Percentiles rank a stretch among this genome's conserved stretches.
These are phyloP conservation scores for Parotia lawesii DNA, from an alignment of 2,113 vertebrate species.

Conservation along the genomic window DNA sequence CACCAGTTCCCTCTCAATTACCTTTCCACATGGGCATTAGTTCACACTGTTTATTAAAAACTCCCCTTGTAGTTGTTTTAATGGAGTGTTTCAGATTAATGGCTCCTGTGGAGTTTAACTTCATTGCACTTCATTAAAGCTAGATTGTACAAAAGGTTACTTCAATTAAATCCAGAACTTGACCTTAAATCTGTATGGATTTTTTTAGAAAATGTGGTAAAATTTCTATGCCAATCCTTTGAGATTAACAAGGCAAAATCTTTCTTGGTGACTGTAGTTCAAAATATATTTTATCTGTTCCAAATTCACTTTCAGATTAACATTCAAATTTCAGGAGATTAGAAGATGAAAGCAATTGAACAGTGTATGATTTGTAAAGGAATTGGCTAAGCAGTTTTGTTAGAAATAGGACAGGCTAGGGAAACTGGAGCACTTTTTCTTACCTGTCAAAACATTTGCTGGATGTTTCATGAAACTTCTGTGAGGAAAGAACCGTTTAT, in stretches of 20 bases:
- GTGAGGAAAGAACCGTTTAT: neutral
- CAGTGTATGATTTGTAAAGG: slow-evolving; percentile 20
- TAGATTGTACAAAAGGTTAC: slow-evolving; percentile 82
- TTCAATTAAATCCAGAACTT: slow-evolving; percentile 80
- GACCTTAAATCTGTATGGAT: slow-evolving; percentile 76
- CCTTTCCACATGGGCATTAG: slow-evolving; percentile 82
- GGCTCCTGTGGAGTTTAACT: slow-evolving; percentile 78
- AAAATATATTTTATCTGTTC: slow-evolving; percentile 44
- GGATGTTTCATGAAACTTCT: neutral
- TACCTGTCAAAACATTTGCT: neutral
- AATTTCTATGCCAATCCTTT: slow-evolving; percentile 71
- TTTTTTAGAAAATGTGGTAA: slow-evolving; percentile 74
- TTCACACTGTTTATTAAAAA: slow-evolving; percentile 87
- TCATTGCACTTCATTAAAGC: slow-evolving; percentile 85
- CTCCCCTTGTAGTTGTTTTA: slow-evolving; percentile 81
- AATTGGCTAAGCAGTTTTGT: slow-evolving; percentile 9
- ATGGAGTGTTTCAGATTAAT: slow-evolving; percentile 85
- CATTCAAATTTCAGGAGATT: slow-evolving; percentile 59
- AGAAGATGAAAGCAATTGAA: slow-evolving; percentile 46
- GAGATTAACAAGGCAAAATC: slow-evolving; percentile 73
- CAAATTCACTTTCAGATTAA: slow-evolving; percentile 43
- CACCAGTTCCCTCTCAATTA: slow-evolving; percentile 78
- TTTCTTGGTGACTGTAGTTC: slow-evolving; percentile 32
- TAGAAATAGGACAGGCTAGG: neutral
- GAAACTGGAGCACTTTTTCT: neutral